Base-by-base conservation (phyloP, 1,140 invertebrate species). In the Caenorhabditis latens region DNA sequence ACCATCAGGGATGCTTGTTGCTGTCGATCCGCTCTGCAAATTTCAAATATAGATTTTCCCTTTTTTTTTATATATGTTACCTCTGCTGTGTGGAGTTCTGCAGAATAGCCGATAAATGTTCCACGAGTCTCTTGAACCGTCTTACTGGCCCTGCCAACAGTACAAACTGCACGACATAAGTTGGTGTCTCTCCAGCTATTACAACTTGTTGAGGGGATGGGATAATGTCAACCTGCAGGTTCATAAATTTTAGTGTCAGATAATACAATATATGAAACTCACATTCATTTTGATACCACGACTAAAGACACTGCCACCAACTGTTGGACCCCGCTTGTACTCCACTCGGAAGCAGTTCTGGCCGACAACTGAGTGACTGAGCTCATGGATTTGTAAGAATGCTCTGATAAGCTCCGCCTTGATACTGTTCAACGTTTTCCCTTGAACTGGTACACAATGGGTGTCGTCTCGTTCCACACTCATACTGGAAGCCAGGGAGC, bases 381-480 rank as follows among this genome's bases (percentile, higher is more conserved):
- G 93, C 93, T 99, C 98, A 19, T 97, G 96, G 95, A 99, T 98
- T 97, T 98, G 93, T 2, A 91, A 94, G 94, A 99, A 99, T 89
- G 97, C 97, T 92, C 99, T 97, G 90, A 99, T 98, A 57, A 99
- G 94, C 94, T 99, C 98, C 57, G 97, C 98, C 94, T 99, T 99
- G 75, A 99, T 96, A 58, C 96, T 96, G 71, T 97, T 96, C 88
- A 99, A 94, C 5, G 96, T 96, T 93, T 98, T 98, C 79, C 97
- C 97, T 93, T 97, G 97, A 1, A 99, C 96, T 61, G 98, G 94
- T 89, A 99, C 96, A 61, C 97, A 98, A 93, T 98, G 97, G 24
- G 97, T 97, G 93, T 99, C 97, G 91, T 99, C 97, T 92, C 97
- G 96, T 90, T 99, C 97, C 2, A 96, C 96, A 24, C 97, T 96